Percentiles rank a stretch among this genome's conserved stretches.
These are phyloP conservation scores for Gymnodraco acuticeps DNA, from an alignment of 2,797 vertebrate genomes.

Conservation along the genomic window DNA sequence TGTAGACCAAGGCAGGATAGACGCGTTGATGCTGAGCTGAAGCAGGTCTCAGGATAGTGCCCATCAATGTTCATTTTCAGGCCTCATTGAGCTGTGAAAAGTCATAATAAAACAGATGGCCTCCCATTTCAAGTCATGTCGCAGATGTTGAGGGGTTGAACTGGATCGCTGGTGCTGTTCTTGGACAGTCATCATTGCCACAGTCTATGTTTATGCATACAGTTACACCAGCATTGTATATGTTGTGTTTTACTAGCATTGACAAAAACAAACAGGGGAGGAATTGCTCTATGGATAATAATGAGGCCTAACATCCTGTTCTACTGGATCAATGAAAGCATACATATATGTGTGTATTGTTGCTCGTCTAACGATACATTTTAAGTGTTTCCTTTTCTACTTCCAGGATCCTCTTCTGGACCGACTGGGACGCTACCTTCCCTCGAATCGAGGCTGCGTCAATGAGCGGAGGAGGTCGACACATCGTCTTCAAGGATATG, in stretches of 20 bases:
- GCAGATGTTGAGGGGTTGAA: constrained; percentile 65
- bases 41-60: constrained; percentile 41
- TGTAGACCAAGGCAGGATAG: constrained; percentile 45
- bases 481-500: constrained; percentile 98
- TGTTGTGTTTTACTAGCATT: constrained; percentile 13
- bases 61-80: constrained; percentile 72
- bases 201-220: constrained; percentile 42
- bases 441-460: constrained; percentile 97
- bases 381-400: constrained; percentile 32
- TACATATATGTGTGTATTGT: not conserved
- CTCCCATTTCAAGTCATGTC: constrained; percentile 57
- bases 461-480: constrained; percentile 95
- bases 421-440: constrained; percentile 98
- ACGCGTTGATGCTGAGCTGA: constrained; percentile 32
- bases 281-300: not conserved
- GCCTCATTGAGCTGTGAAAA: constrained; percentile 73
- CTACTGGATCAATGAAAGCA: not conserved
- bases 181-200: constrained; percentile 39
- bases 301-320: not conserved
- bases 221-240: constrained; percentile 32
- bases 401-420: constrained; percentile 97
- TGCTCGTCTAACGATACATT: not conserved
- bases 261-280: constrained; percentile 17
- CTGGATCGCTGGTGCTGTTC: constrained; percentile 61
- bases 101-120: constrained; percentile 80